Conservation (phyloP, 1,140 invertebrate genomes). For the Pinna nobilis region DNA sequence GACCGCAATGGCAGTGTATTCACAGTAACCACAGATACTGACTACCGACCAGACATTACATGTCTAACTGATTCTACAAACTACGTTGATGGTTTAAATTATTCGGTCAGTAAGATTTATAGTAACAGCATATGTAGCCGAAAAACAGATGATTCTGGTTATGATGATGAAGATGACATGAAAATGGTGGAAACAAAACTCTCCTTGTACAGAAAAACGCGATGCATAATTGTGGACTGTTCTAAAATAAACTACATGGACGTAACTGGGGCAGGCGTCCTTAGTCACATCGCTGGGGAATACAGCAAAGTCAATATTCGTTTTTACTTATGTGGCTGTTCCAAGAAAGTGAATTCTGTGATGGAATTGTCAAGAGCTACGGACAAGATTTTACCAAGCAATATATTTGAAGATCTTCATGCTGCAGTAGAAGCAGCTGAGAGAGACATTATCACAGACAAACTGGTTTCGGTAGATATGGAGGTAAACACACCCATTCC, state of each 20-base stretch:
- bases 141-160: slow-evolving; percentile 2
- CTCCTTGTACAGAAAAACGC: not conserved
- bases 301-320: slow-evolving; percentile 54
- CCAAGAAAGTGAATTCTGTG: slow-evolving; percentile 37
- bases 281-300: slow-evolving; percentile 60
- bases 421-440: slow-evolving; percentile 51
- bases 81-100: not conserved
- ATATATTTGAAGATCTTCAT: slow-evolving; percentile 52
- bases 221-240: slow-evolving; percentile 68
- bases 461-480: too few species aligned
- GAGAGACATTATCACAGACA: not conserved
- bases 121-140: not conserved
- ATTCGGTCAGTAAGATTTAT: too few species aligned
- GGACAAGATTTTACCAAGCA: slow-evolving; percentile 45
- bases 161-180: slow-evolving; percentile 3
- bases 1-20: not conserved
- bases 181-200: slow-evolving; percentile 4
- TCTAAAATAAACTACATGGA: slow-evolving; percentile 71
- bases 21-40: not conserved
- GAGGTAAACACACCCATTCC: slow-evolving; percentile 25
- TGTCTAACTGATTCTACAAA: not conserved
- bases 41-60: not conserved
- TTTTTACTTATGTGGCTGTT: slow-evolving; percentile 52
- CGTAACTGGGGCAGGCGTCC: slow-evolving; percentile 66
- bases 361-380: slow-evolving; percentile 51